Conservation (phyloP, 2,888 invertebrate species). For the Eledona agricola region DNA sequence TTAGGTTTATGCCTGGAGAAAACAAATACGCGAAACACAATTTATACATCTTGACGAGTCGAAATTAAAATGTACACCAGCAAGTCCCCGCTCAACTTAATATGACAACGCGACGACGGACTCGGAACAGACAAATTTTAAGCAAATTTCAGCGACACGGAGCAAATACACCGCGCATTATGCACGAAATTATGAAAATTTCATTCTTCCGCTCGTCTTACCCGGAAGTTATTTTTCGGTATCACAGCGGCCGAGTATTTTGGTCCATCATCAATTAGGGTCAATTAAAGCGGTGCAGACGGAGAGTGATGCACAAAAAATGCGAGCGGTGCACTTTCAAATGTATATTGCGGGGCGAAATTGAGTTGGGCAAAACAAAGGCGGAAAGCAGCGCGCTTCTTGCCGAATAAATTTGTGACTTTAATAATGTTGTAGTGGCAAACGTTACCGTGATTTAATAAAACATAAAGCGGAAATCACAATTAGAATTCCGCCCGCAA, state of each 20-base stretch:
- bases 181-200: conserved; percentile 14
- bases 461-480: conserved; percentile 26
- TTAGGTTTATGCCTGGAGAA: conserved; percentile 50
- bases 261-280: no score
- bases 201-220: conserved; percentile 7
- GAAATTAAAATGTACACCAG: conserved; percentile 32
- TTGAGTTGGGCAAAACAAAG: conserved; percentile 18
- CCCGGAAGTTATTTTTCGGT: no score
- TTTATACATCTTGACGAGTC: conserved; percentile 30
- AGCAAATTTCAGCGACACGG: conserved; percentile 17
- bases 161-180: conserved; percentile 11
- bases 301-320: conserved; percentile 8
- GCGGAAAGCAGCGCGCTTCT: conserved; percentile 17
- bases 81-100: conserved; percentile 29
- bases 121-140: conserved; percentile 20
- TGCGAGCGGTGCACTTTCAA: conserved; percentile 2
- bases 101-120: conserved; percentile 18
- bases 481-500: conserved; percentile 18
- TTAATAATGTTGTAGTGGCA: conserved; percentile 24
- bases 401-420: conserved; percentile 28
- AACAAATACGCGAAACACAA: conserved; percentile 43
- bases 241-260: no score
- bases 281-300: conserved; percentile 10
- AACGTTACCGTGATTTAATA: conserved; percentile 28
- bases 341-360: conserved; percentile 21